Conservation (phyloP, 2,888 invertebrate species). For the Acrobasis consociella region DNA sequence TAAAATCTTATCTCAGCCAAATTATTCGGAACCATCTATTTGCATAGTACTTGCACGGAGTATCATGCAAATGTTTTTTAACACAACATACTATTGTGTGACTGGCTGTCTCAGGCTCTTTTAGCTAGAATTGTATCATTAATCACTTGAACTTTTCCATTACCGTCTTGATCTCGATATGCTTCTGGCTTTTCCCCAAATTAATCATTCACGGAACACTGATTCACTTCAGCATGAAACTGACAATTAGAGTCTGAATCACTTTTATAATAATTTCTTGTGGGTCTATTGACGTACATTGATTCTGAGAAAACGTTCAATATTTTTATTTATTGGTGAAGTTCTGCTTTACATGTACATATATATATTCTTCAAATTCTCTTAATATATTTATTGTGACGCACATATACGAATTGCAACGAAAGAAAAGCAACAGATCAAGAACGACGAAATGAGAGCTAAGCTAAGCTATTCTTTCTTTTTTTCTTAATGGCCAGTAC, state of each 20-base stretch:
- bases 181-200: conserved; percentile 42
- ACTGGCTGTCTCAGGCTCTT: background rate
- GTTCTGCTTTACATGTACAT: no score
- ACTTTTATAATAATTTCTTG: conserved; percentile 45
- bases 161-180: background rate
- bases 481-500: no score
- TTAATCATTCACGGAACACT: conserved; percentile 37
- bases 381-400: no score
- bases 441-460: no score
- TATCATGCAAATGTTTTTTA: background rate
- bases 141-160: background rate
- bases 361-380: no score
- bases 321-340: background rate
- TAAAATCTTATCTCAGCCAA: no score
- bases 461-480: no score
- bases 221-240: conserved; percentile 53
- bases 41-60: background rate
- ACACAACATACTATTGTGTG: background rate
- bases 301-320: conserved; percentile 36
- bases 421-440: no score
- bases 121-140: background rate
- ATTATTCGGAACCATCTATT: no score
- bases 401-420: no score
- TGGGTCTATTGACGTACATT: conserved; percentile 42
- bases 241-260: conserved; percentile 52